Percentiles rank a stretch among this genome's conserved stretches.
These are phyloP conservation scores for Pherbina coryleti DNA, from an alignment of 2,888 invertebrate genomes.

Conservation along the genomic window DNA sequence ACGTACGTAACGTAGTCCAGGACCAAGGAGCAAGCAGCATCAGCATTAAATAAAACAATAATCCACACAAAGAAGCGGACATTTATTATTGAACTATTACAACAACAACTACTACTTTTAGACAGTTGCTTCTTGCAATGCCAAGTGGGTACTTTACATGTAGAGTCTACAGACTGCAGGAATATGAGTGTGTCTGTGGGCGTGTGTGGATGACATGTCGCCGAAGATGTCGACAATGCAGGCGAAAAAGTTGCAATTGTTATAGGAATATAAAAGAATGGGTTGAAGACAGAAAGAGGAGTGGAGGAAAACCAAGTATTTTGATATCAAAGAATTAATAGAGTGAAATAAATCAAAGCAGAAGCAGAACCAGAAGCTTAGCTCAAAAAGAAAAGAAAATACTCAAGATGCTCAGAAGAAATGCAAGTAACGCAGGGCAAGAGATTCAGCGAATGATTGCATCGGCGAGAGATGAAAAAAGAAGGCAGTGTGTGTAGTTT, in stretches of 20 bases:
- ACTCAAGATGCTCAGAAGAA: slow-evolving; percentile 32
- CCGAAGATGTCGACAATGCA: too few species aligned
- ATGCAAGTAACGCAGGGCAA: too few species aligned
- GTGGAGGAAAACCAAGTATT: neutral
- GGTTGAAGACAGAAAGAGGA: too few species aligned
- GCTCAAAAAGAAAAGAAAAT: neutral
- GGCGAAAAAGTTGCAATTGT: too few species aligned
- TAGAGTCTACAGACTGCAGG: too few species aligned
- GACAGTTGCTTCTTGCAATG: slow-evolving; percentile 38
- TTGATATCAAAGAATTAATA: slow-evolving; percentile 24
- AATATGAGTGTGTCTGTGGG: too few species aligned
- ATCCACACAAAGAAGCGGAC: slow-evolving; percentile 63
- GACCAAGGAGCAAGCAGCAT: slow-evolving; percentile 33
- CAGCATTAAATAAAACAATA: slow-evolving; percentile 58
- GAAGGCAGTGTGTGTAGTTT: too few species aligned
- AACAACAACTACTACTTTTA: neutral
- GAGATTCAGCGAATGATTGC: too few species aligned
- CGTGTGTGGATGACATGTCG: too few species aligned
- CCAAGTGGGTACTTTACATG: slow-evolving; percentile 48
- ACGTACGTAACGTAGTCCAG: neutral
- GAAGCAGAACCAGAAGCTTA: neutral
- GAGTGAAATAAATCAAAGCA: slow-evolving; percentile 36
- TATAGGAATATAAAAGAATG: too few species aligned
- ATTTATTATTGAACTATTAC: slow-evolving; percentile 64
- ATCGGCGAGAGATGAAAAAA: too few species aligned